phyloP scores from a whole-genome alignment of 2,113 vertebrate genomes.

The Gopherus evgoodei region DNA sequence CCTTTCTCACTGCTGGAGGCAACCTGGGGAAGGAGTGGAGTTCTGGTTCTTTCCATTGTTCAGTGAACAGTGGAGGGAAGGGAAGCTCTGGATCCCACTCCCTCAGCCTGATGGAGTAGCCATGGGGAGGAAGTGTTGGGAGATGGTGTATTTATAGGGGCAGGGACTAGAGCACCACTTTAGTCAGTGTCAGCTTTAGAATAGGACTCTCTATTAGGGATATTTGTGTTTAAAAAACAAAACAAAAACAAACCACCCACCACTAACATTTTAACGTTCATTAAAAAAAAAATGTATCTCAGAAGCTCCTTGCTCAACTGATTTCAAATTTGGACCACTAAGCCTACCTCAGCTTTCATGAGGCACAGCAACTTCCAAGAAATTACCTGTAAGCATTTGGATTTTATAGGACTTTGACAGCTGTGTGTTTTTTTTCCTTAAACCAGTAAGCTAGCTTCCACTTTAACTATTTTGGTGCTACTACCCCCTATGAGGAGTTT shows the following conservation, averaged over 20 bases:
- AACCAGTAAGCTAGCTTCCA: conserved; percentile 1
- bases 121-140: not conserved
- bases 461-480: not conserved
- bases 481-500: not conserved
- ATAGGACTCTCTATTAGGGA: too few relatives aligned
- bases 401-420: not conserved
- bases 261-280: not conserved
- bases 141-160: not conserved
- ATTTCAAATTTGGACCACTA: not conserved
- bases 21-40: not conserved
- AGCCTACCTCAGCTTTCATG: not conserved
- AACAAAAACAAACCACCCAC: not conserved
- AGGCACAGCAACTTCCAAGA: not conserved
- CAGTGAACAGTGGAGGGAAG: not conserved
- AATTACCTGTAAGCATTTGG: not conserved
- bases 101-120: not conserved
- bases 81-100: not conserved
- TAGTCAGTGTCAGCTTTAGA: not conserved
- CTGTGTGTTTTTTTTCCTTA: not conserved
- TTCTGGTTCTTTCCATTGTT: rapidly evolving
- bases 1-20: not conserved
- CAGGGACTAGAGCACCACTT: not conserved
- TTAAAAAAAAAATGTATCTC: not conserved
- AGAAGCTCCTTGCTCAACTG: not conserved
- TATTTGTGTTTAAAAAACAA: too few relatives aligned